Evolutionary conservation across 2,797 vertebrate genomes (phyloP), one percentile per base, ranked within the genome.

Genomic region (Gouania willdenowi): DNA sequence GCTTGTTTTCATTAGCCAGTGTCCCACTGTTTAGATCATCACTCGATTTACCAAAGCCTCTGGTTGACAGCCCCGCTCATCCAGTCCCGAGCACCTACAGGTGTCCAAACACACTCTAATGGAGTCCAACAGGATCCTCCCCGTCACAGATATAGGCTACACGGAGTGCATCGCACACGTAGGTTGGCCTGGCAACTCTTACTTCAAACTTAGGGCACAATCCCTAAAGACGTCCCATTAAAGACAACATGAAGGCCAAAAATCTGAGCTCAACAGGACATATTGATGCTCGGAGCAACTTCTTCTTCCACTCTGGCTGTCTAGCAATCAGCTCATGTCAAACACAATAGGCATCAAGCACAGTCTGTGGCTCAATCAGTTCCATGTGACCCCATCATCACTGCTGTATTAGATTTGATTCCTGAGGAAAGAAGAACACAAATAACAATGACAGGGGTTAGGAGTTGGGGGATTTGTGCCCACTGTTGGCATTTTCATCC

Each of bases 51-150:
- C 77, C 77, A 81, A 87, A 87, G 72, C 65, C 66, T 64, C 63
- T 71, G 56, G 72, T 66, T 85, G 87, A 88, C 85, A 87, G 85
- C 72, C 59, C 58, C 71, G 56, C 77, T 77, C 63, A 35, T 50
- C 26, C 56, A 57, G 68, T 58, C 64, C 64, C 57, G 58, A 79
- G 75, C 66, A 31, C 68, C 79, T 78, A 67, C 82, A 89, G 87
- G 87, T 84, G 84, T 88, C 87, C 81, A 89, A 90, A 90, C 88
- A 90, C 71, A 27, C 27, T 65, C 81, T 89, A 88, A 87, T 86
- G 85, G 81, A 90, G 76, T 67, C n/a, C 75, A 46, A 66, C 50
- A 31, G 42, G 36, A 50, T 71, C 61, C 30, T 38, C 34, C 45
- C 34, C 45, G 60, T 31, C 41, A 14, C 9, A 50, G 13, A 68